Base-by-base conservation (phyloP, 37 sponge, comb jelly and placozoan species). In the Cladorhizidae sp. region DNA sequence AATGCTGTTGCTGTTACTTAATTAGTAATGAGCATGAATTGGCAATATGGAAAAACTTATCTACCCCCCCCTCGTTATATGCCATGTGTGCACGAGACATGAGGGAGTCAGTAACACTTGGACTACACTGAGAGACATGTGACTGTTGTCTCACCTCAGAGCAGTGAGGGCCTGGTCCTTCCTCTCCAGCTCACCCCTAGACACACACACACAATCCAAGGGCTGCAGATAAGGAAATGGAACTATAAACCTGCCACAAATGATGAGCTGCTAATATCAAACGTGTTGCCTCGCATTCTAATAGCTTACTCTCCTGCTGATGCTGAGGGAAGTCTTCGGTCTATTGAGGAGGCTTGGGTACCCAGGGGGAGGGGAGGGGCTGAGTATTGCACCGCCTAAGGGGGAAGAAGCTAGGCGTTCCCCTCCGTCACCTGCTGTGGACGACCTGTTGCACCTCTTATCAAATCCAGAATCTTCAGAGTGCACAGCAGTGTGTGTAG, bases 121-220 rank as follows among this genome's bases (percentile, higher is more conserved):
- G n/a, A n/a, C n/a, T n/a, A n/a, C n/a, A n/a, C n/a, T n/a, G n/a
- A n/a, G n/a, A n/a, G n/a, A n/a, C n/a, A n/a, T n/a, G n/a, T n/a
- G n/a, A n/a, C n/a, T n/a, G 14, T 37, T 40, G 2, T 7, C 51
- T 57, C 25, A 54, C 74, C 37, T 31, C 39, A 88, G 55, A 3
- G 64, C 11, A 41, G 9, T 64, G 28, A 88, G 17, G 1, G 64
- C 42, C 33, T 82, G 77, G 22, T 88, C 88, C 57, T 77, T 88
- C 40, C 52, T 77, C 7, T 88, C 83, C 32, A 83, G 41, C 50
- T 88, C 88, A 61, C 36, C 54, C 29, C 40, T 77, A 7, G 83
- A 72, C 8, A 88, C 32, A n/a, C 83, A 72, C 31, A 82, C 64
- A 55, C 43, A 82, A 56, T 88, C 83, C 77, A 72, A 17, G 20